A percentile compares a stretch with the other conserved stretches of the same genome.
Conservation (phyloP, 2,113 vertebrate species). For the Reinhardtius hippoglossoides region DNA sequence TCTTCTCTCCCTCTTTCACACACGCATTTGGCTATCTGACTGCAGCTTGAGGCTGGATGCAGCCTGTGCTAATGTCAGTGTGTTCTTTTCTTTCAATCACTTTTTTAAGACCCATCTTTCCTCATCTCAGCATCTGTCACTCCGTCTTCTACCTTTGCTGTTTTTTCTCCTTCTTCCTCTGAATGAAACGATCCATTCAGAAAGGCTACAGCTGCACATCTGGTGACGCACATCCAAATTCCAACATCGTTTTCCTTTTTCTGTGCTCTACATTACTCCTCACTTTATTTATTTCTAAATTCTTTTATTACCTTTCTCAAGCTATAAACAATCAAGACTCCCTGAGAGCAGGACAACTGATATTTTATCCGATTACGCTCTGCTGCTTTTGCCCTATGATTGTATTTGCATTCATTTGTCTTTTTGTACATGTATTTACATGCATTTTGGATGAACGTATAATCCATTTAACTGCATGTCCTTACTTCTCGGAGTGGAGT, state of each 20-base stretch:
- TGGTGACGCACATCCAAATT: not conserved
- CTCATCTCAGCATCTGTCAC: no score
- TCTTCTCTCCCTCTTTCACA: not conserved
- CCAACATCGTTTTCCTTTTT: not conserved
- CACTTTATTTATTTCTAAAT: not conserved
- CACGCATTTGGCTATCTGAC: slow-evolving; percentile 25
- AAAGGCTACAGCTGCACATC: not conserved
- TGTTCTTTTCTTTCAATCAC: not conserved
- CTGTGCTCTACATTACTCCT: not conserved
- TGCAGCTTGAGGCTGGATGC: slow-evolving; percentile 36
- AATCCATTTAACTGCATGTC: not conserved
- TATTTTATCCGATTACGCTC: slow-evolving; percentile 1
- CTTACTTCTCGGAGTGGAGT: not conserved
- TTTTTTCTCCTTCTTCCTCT: slow-evolving; percentile 13
- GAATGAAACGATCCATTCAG: slow-evolving; percentile 1
- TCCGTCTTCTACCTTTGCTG: not conserved
- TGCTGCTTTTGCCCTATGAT: not conserved
- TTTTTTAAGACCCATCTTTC: not conserved
- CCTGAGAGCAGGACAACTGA: not conserved
- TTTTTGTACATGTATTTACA: slow-evolving; percentile 8
- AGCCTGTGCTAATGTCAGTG: slow-evolving; percentile 24
- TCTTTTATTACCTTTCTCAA: not conserved
- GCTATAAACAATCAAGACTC: not conserved
- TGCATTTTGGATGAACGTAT: not conserved
- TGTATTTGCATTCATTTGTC: slow-evolving; percentile 16